Conservation (phyloP, 2,888 invertebrate genomes). For the Pinctada fucata region DNA sequence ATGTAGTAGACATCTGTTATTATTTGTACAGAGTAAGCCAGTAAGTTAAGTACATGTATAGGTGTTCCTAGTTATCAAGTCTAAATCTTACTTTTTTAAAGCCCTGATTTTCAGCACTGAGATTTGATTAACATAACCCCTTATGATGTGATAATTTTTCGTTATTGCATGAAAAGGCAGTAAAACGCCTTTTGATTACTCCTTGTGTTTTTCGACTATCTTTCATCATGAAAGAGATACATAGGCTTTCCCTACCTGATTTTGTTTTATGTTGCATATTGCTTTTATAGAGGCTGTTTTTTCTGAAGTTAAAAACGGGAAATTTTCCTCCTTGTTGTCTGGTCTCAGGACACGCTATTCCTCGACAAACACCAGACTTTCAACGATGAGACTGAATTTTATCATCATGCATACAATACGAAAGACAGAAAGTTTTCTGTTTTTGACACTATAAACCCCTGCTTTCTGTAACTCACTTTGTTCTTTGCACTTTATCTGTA, state of each 20-base stretch:
- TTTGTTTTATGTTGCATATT: neutral
- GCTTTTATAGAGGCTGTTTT: neutral
- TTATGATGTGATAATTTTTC: conserved; percentile 1
- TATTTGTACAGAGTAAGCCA: too few species aligned
- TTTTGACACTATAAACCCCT: neutral
- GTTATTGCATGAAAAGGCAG: neutral
- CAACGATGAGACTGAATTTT: too few species aligned
- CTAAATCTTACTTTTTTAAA: too few species aligned
- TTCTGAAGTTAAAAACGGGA: neutral
- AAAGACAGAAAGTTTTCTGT: neutral
- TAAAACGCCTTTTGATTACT: neutral
- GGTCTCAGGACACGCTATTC: too few species aligned
- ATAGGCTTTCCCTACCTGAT: neutral
- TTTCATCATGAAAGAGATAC: neutral
- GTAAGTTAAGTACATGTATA: too few species aligned
- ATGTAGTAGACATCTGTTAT: too few species aligned
- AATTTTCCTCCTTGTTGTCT: neutral
- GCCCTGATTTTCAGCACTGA: neutral
- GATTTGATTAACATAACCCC: neutral
- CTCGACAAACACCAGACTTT: too few species aligned
- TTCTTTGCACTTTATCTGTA: neutral
- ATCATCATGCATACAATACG: too few species aligned
- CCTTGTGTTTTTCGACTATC: neutral
- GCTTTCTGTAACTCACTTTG: neutral
- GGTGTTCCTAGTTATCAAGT: too few species aligned